Conservation (phyloP, 2,888 invertebrate genomes). For the Synanthedon formicaeformis region DNA sequence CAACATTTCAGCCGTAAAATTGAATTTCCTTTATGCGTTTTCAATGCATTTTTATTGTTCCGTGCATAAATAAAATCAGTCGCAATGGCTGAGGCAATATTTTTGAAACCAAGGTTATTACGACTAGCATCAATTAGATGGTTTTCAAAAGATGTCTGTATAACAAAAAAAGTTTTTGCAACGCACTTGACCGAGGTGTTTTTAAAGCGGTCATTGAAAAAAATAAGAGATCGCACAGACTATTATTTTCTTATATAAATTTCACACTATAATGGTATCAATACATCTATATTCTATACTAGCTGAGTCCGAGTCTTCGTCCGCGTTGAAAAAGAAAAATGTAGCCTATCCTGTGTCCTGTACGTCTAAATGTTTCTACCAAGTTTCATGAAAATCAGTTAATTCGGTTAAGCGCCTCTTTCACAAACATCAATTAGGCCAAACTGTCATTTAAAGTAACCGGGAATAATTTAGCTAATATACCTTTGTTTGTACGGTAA, state of each 20-base stretch:
- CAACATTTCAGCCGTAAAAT: not conserved
- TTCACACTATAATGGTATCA: not conserved
- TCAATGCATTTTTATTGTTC: not conserved
- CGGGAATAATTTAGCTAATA: too few relatives aligned
- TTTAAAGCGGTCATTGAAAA: not conserved
- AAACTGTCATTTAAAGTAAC: too few relatives aligned
- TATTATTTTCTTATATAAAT: not conserved
- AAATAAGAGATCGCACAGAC: not conserved
- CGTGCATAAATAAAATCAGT: not conserved
- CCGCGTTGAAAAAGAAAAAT: too few relatives aligned
- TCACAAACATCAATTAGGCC: too few relatives aligned
- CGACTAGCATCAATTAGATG: not conserved
- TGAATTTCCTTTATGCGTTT: not conserved
- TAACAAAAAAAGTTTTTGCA: not conserved
- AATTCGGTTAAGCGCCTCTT: too few relatives aligned
- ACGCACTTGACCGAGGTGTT: not conserved
- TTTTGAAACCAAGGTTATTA: not conserved
- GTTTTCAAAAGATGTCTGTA: not conserved
- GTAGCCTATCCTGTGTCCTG: too few relatives aligned
- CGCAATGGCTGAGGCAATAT: not conserved
- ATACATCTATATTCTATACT: not conserved
- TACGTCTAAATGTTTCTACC: too few relatives aligned
- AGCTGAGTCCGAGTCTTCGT: too few relatives aligned
- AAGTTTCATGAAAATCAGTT: too few relatives aligned
- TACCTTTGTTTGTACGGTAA: too few relatives aligned